These are phyloP conservation scores for Phalacrocorax carbo DNA, from an alignment of 2,113 vertebrate genomes.

Conservation along the genomic window DNA sequence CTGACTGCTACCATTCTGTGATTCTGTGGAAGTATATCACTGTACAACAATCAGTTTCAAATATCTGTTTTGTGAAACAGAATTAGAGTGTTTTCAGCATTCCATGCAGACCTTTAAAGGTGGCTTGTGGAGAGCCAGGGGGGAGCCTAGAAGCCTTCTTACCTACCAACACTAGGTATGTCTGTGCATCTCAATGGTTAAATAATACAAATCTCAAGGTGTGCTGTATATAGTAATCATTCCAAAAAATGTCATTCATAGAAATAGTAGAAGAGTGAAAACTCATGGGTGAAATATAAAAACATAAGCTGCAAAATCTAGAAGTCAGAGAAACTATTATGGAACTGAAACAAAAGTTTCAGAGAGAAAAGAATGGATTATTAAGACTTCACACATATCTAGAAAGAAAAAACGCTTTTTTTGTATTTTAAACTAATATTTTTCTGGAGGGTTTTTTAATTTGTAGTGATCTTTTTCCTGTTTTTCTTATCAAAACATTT, in stretches of 20 bases:
- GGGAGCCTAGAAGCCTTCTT: background rate
- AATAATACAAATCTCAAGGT: background rate
- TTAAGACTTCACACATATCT: background rate
- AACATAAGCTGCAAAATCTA: background rate
- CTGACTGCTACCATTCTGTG: background rate
- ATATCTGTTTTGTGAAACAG: background rate
- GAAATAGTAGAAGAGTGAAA: slow-evolving; percentile 8
- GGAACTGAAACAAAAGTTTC: background rate
- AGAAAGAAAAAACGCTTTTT: background rate
- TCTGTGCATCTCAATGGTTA: background rate
- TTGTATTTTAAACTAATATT: background rate
- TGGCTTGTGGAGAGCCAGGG: background rate
- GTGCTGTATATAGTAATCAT: background rate
- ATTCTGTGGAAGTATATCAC: background rate
- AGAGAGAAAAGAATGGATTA: background rate
- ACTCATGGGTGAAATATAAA: slow-evolving; percentile 19
- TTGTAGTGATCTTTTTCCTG: background rate
- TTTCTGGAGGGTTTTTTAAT: background rate
- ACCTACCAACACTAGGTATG: background rate
- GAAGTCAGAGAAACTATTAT: background rate
- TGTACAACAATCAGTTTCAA: background rate
- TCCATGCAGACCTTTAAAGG: slow-evolving; percentile 18
- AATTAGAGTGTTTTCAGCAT: background rate
- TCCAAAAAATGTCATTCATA: background rate
- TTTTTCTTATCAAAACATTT: background rate